Conservation (phyloP, 2,797 vertebrate genomes). For the Sebastes steindachneri region DNA sequence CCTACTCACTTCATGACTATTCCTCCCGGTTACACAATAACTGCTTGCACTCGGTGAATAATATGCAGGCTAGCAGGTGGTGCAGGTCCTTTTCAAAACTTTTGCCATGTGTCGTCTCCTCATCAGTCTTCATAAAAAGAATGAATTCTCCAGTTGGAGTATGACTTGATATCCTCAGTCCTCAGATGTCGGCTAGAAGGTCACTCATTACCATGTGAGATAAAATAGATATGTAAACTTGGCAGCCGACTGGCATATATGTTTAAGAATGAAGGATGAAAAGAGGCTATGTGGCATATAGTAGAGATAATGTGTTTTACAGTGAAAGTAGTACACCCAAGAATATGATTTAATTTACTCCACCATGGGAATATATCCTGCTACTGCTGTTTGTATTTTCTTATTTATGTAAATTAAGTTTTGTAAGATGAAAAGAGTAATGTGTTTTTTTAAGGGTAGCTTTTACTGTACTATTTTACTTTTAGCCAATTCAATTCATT, state of each 20-base stretch:
- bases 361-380: not conserved
- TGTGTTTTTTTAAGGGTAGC: not conserved
- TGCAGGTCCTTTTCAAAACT: slow-evolving; percentile 26
- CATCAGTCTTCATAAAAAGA: slow-evolving; percentile 46
- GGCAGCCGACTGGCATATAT: slow-evolving; percentile 64
- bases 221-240: slow-evolving; percentile 47
- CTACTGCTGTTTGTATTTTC: not conserved
- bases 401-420: not conserved
- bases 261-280: slow-evolving; percentile 64
- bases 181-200: slow-evolving; percentile 43
- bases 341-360: slow-evolving; percentile 6
- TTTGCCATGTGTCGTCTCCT: slow-evolving; percentile 24
- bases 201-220: slow-evolving; percentile 44
- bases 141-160: slow-evolving; percentile 34
- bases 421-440: not conserved
- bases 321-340: not conserved
- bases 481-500: not conserved
- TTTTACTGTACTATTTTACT: not conserved
- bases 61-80: slow-evolving; percentile 34
- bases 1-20: not conserved
- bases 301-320: slow-evolving; percentile 21
- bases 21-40: slow-evolving; percentile 20
- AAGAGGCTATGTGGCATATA: not conserved
- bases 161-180: slow-evolving; percentile 49
- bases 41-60: slow-evolving; percentile 12